These are phyloP conservation scores for Sebastes baramenuke DNA, from an alignment of 2,797 vertebrate genomes.

Conservation along the genomic window DNA sequence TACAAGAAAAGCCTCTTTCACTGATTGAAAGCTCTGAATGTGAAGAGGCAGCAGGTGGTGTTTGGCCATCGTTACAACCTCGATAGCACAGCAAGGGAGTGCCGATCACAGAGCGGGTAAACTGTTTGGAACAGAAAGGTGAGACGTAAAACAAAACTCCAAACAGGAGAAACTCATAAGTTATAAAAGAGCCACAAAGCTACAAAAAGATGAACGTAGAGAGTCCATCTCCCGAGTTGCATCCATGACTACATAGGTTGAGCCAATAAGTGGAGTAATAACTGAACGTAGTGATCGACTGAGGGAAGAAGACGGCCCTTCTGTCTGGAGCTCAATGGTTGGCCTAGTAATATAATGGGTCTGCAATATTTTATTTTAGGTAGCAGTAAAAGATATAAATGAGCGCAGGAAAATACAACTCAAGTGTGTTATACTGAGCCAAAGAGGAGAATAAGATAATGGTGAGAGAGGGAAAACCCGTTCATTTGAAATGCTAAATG, in stretches of 20 bases:
- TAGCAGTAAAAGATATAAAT: not conserved
- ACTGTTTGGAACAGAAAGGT: not conserved
- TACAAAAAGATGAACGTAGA: not conserved
- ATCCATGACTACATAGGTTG: not conserved
- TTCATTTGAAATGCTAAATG: not conserved
- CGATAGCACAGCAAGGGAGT: too few species aligned
- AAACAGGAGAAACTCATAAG: not conserved
- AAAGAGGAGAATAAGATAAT: not conserved
- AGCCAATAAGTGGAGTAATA: not conserved
- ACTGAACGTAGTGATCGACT: not conserved
- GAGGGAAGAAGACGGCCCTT: not conserved
- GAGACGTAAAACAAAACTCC: not conserved
- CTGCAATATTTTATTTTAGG: too few species aligned
- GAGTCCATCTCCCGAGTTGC: not conserved
- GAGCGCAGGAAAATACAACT: not conserved
- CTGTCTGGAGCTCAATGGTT: too few species aligned
- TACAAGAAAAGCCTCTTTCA: not conserved
- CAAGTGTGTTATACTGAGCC: not conserved
- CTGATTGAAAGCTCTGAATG: not conserved
- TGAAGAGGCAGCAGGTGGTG: not conserved
- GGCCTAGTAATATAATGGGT: too few species aligned
- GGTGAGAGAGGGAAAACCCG: not conserved
- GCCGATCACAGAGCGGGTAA: too few species aligned
- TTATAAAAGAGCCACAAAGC: not conserved
- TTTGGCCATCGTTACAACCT: not conserved